Base-by-base conservation (phyloP, 2,888 invertebrate genomes). In the Scrobipalpa costella region DNA sequence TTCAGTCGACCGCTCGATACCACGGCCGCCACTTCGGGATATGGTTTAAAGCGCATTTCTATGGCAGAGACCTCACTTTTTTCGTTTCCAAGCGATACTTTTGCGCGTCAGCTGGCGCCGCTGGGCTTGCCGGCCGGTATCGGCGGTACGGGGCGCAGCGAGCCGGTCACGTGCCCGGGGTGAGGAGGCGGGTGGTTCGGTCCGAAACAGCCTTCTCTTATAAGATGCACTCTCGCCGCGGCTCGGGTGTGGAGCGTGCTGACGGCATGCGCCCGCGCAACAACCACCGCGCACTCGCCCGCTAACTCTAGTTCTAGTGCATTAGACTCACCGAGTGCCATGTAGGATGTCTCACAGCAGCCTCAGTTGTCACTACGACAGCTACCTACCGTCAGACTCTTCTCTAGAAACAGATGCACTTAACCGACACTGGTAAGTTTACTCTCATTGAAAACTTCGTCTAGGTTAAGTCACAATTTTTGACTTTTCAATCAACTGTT, bases 341-440 rank as follows among this genome's bases (percentile, higher is more conserved):
- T 90, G 91, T 89, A 91, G 90, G 80, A 91, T 91, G 91, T 90
- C 91, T 84, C 91, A 90, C 85, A 90, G 89, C 84, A 91, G 90
- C 83, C 83, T 90, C 67, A 90, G 82, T 83, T 88, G 86, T 86
- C 90, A 88, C 79, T 90, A 90, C 78, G 88, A 89, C 86, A 87
- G 86, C 84, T 90, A 90, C 74, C 84, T 90, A 67, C 91, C 89
- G 68, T 91, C 91, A 69, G 91, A 91, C 73, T 90, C 91, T 64
- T 90, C 90, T 63, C 85, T 89, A 40, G 92, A 92, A 81, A 90
- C 91, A 74, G 91, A 90, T 69, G 90, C 92, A 73, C 88, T 92
- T 71, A 92, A 92, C 78, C 84, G 88, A 71, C 92, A 90, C 73
- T 90, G 90, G 88, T 90, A 75, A 88, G 90, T 88, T 73, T 34